A percentile compares a stretch with the other conserved stretches of the same genome.
These are phyloP conservation scores for Recurvirostra avosetta DNA, from an alignment of 2,113 vertebrate genomes.

Conservation along the genomic window DNA sequence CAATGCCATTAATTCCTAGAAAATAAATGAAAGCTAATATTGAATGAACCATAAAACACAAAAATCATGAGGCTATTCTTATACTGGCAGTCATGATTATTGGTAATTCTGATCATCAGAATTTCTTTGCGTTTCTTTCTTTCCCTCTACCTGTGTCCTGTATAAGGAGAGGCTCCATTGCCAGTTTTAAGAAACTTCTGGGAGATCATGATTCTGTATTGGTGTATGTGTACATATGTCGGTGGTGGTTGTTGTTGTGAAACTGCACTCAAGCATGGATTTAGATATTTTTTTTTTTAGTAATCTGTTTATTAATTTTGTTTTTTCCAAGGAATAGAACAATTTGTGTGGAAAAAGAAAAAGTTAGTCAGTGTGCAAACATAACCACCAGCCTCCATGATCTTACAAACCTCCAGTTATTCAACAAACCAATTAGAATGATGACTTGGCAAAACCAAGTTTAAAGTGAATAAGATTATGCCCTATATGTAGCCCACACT, in stretches of 20 bases:
- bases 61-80: background rate
- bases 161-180: background rate
- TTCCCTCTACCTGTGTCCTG: background rate
- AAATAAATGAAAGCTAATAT: background rate
- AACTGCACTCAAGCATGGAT: slow-evolving; percentile 16
- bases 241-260: background rate
- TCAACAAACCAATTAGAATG: background rate
- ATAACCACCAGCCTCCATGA: background rate
- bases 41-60: background rate
- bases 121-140: background rate
- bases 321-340: slow-evolving; percentile 24
- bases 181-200: background rate
- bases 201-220: background rate
- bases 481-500: background rate
- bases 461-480: too few relatives aligned
- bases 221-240: background rate
- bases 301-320: slow-evolving; percentile 24
- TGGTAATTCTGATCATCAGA: background rate
- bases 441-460: background rate
- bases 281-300: background rate
- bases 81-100: background rate
- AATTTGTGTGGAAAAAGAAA: slow-evolving; percentile 25
- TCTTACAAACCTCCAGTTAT: background rate
- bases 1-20: background rate
- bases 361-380: background rate